These are phyloP conservation scores for Petrocephalus sullivani DNA, from an alignment of 2,797 vertebrate species.

Conservation along the genomic window DNA sequence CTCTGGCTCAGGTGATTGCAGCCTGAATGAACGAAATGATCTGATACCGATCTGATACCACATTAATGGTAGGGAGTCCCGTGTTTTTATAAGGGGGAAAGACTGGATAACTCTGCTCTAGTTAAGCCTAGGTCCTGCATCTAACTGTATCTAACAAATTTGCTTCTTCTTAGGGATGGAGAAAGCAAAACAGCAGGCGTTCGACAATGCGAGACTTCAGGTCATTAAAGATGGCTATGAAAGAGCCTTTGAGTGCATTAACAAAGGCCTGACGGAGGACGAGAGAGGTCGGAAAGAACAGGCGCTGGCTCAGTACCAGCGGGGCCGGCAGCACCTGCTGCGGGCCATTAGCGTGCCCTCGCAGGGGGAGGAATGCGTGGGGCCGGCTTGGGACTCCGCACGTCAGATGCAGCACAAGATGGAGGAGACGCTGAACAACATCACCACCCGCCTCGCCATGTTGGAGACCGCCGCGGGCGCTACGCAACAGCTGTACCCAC, in stretches of 20 bases:
- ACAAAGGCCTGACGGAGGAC: conserved; percentile 77
- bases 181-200: conserved; percentile 63
- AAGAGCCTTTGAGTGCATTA: conserved; percentile 80
- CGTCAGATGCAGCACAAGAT: conserved; percentile 91
- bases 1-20: neutral
- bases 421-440: conserved; percentile 85
- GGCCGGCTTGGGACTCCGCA: conserved; percentile 77
- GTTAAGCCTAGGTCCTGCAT: neutral
- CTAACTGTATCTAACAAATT: neutral
- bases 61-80: neutral
- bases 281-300: conserved; percentile 73
- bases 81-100: neutral
- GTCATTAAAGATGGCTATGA: conserved; percentile 85
- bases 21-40: neutral
- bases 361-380: conserved; percentile 58
- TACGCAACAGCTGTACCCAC: conserved; percentile 64
- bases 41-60: neutral
- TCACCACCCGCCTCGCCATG: conserved; percentile 70
- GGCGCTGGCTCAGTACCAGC: conserved; percentile 75
- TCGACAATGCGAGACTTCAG: conserved; percentile 73
- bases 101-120: neutral
- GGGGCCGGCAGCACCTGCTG: conserved; percentile 78
- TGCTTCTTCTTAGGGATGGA: conserved; percentile 59
- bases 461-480: conserved; percentile 59
- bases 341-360: conserved; percentile 72